These are phyloP conservation scores for Poeciliopsis gracilis DNA, from an alignment of 2,797 vertebrate genomes.

Conservation along the genomic window DNA sequence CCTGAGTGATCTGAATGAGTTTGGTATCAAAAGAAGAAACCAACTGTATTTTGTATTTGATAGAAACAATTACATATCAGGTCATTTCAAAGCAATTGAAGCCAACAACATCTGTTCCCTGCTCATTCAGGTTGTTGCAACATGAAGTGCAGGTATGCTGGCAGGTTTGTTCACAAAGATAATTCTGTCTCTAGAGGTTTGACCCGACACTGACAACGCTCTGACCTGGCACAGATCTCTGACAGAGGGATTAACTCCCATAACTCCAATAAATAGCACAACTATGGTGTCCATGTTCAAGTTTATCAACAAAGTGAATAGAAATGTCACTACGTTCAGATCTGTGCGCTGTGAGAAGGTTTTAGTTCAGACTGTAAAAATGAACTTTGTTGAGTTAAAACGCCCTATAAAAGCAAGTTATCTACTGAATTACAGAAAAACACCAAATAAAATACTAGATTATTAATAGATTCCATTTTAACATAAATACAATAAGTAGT, in stretches of 20 bases:
- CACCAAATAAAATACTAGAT: background rate
- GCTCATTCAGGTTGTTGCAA: slow-evolving; percentile 27
- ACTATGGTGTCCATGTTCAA: slow-evolving; percentile 42
- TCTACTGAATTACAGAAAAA: background rate
- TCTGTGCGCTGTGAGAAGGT: background rate
- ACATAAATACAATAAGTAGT: background rate
- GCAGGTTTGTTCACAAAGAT: slow-evolving; percentile 28
- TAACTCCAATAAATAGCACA: slow-evolving; percentile 48
- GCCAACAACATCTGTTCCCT: background rate
- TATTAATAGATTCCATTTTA: background rate
- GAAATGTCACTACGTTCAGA: background rate
- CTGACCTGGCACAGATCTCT: slow-evolving; percentile 48
- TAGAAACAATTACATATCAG: background rate
- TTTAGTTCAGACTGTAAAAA: background rate
- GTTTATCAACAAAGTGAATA: slow-evolving; percentile 30
- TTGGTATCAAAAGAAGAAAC: background rate
- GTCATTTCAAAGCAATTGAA: background rate
- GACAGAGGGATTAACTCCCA: slow-evolving; percentile 43
- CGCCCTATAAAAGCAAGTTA: background rate
- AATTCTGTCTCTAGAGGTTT: slow-evolving; percentile 30
- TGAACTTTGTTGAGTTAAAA: background rate
- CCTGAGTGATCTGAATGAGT: background rate
- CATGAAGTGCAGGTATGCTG: slow-evolving; percentile 25
- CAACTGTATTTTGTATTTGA: background rate
- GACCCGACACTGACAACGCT: slow-evolving; percentile 27